Evolutionary conservation across 2,113 vertebrate species (phyloP), one percentile per base, ranked within the genome.

Genomic region (Ochotona princeps): DNA sequence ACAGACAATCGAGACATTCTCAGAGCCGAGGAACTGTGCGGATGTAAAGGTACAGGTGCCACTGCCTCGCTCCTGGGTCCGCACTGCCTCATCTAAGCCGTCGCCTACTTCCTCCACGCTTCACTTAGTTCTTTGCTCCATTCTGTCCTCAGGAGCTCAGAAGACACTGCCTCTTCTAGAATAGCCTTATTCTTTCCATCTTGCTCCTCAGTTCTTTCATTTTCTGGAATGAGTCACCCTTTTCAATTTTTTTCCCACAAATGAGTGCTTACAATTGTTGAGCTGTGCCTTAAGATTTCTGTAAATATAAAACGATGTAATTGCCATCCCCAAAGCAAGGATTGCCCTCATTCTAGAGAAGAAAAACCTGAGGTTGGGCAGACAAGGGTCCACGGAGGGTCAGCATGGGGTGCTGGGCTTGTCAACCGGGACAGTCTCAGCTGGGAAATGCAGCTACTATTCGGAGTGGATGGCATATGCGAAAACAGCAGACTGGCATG

Each of bases 1-100:
- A 15, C 0, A 26, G 5, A 15, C 5, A 49, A 44, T 63, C 9
- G 17, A 63, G 54, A 20, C 0, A 9, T 0, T n/a, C 25, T 54
- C 4, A 61, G 15, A 69, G 20, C 35, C 28, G 18, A n/a, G 86
- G 1, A 23, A 14, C 4, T 65, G 2, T 12, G 13, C 8, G 17
- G 12, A 57, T 74, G 8, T 28, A 23, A 47, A 38, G 17, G 2
- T 25, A 3, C 7, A 1, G 1, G 3, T 14, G 25, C n/a, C 9
- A 20, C 54, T 61, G 3, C n/a, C 21, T 4, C 60, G 38, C 35
- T 51, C 18, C 4, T 10, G 6, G 3, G 13, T 12, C 35, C 10
- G 63, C 8, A 26, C 25, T 15, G 66, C 30, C 30, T 12, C 28
- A 1, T 1, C 51, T 11, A 7, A 65, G 18, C 18, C 28, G 12